phyloP scores from a whole-genome alignment of 2,113 vertebrate genomes.

The Ictalurus furcatus region DNA sequence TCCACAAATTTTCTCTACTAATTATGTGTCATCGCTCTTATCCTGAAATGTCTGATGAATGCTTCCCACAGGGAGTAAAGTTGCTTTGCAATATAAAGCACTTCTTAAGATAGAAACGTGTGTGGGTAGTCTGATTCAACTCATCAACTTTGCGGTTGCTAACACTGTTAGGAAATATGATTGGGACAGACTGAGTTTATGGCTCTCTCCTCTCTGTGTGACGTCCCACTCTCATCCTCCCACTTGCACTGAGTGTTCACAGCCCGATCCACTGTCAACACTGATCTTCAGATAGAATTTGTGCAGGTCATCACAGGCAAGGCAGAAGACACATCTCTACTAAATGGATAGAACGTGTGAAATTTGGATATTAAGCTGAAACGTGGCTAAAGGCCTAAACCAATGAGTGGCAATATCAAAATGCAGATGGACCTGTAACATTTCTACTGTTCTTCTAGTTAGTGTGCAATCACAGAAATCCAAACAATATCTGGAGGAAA shows the following conservation, averaged over 20 bases:
- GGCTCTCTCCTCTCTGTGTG: conserved; percentile 6
- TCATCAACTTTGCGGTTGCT: conserved; percentile 16
- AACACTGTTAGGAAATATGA: conserved; percentile 14
- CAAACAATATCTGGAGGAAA: conserved; percentile 9
- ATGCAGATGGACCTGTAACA: background rate
- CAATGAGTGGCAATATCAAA: background rate
- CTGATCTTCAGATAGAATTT: background rate
- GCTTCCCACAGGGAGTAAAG: background rate
- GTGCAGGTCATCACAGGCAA: background rate
- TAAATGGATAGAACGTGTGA: background rate
- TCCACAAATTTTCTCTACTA: background rate
- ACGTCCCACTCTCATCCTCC: background rate
- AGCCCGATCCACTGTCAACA: background rate
- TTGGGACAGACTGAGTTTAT: background rate
- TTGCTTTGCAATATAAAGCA: background rate
- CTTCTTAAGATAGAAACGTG: conserved; percentile 7
- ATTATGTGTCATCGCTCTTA: background rate
- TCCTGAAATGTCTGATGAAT: background rate
- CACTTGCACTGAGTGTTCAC: background rate
- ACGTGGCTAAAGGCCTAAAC: background rate
- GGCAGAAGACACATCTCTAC: background rate
- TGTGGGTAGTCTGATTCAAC: conserved; percentile 12
- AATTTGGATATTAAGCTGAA: background rate
- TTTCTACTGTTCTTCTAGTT: background rate
- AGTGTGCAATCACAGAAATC: background rate